Conservation (phyloP, 2,888 invertebrate species). For the Nezara viridula region DNA sequence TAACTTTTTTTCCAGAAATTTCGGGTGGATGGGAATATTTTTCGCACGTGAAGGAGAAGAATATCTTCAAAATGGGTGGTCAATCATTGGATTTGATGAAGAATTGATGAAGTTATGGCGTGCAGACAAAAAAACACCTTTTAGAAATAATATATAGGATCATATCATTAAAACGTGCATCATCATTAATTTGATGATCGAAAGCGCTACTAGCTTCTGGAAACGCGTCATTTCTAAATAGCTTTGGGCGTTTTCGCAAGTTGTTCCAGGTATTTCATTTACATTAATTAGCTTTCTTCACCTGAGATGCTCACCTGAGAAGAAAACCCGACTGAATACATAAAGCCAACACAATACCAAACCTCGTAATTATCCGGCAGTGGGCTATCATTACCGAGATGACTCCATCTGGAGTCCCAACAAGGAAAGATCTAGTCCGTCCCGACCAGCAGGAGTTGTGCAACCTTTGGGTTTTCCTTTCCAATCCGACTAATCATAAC, state of each 20-base stretch:
- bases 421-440: not conserved
- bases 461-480: not conserved
- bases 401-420: not conserved
- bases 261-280: not conserved
- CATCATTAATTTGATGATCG: too few species aligned
- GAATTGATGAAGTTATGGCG: too few species aligned
- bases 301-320: not conserved
- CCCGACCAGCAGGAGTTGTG: not conserved
- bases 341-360: not conserved
- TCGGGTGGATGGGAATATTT: too few species aligned
- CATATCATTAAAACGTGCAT: too few species aligned
- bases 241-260: not conserved
- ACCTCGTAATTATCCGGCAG: not conserved
- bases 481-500: not conserved
- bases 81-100: too few species aligned
- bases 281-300: not conserved
- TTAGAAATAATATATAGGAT: too few species aligned
- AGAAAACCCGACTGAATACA: not conserved
- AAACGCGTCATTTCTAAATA: not conserved
- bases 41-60: too few species aligned
- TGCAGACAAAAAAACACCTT: too few species aligned
- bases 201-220: not conserved
- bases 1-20: too few species aligned
- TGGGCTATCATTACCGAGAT: not conserved
- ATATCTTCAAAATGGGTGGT: too few species aligned